A percentile compares a stretch with the other conserved stretches of the same genome.
Evolutionary conservation across 2,113 vertebrate species (phyloP).

Genomic region (Cryptotis parvus): DNA sequence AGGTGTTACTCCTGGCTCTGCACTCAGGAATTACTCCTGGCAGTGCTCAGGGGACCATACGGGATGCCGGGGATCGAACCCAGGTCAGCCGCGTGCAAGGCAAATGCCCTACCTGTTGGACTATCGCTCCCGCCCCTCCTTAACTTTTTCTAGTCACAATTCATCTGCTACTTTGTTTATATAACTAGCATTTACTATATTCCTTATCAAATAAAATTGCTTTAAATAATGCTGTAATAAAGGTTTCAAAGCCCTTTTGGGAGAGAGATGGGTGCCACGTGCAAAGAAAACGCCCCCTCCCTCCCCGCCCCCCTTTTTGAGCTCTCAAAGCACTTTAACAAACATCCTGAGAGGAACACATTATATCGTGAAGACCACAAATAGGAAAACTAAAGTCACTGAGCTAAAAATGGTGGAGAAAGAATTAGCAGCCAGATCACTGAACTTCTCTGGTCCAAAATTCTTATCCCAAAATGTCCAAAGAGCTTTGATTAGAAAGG

Average conservation of each 20-base stretch:
- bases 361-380: not conserved
- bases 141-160: not conserved
- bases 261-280: too few relatives aligned
- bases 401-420: not conserved
- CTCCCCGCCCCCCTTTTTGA: not conserved
- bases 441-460: not conserved
- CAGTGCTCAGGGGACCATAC: too few relatives aligned
- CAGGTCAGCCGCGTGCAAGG: too few relatives aligned
- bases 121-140: not conserved
- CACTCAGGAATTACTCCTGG: too few relatives aligned
- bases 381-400: slow-evolving; percentile 25
- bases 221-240: slow-evolving; percentile 22
- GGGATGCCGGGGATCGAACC: too few relatives aligned
- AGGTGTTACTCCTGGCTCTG: too few relatives aligned
- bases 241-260: slow-evolving; percentile 27
- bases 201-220: slow-evolving; percentile 43
- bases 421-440: not conserved
- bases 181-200: not conserved
- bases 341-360: not conserved
- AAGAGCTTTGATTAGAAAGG: slow-evolving; percentile 51
- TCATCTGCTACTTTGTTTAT: not conserved
- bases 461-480: not conserved
- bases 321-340: slow-evolving; percentile 23
- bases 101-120: too few relatives aligned
- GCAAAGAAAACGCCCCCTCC: too few relatives aligned